Evolutionary conservation across 1,140 invertebrate species (phyloP).

Genomic region (Papilio glaucus): DNA sequence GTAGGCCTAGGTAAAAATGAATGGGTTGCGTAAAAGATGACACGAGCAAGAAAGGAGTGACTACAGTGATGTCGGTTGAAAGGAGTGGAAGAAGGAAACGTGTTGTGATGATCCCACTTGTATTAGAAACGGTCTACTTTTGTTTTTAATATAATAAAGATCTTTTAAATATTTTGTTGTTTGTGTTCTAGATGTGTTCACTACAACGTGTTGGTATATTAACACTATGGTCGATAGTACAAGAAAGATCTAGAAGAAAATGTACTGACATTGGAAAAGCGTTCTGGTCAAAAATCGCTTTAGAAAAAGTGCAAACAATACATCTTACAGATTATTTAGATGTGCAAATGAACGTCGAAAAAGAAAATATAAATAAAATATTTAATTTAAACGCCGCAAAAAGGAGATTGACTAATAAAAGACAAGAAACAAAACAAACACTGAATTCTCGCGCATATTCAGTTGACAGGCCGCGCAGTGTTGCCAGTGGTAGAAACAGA

Average conservation of each 20-base stretch:
- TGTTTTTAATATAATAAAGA: too few relatives aligned
- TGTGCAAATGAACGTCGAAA: slow-evolving; percentile 34
- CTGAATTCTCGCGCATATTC: slow-evolving; percentile 52
- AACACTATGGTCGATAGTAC: slow-evolving; percentile 73
- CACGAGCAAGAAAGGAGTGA: too few relatives aligned
- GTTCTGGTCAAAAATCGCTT: slow-evolving; percentile 70
- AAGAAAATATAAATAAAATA: slow-evolving; percentile 38
- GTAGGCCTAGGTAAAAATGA: too few relatives aligned
- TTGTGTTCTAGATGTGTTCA: slow-evolving; percentile 62
- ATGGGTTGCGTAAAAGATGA: too few relatives aligned
- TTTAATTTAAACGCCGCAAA: slow-evolving; percentile 71
- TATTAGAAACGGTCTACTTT: too few relatives aligned
- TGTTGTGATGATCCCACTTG: too few relatives aligned
- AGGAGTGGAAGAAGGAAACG: too few relatives aligned
- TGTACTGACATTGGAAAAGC: slow-evolving; percentile 65
- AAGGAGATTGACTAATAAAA: slow-evolving; percentile 57
- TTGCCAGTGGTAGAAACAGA: slow-evolving; percentile 53
- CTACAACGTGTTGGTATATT: slow-evolving; percentile 70
- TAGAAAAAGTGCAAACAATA: slow-evolving; percentile 67
- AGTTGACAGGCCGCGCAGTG: slow-evolving; percentile 63
- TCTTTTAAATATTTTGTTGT: too few relatives aligned
- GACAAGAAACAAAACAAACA: slow-evolving; percentile 53
- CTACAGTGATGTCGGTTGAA: too few relatives aligned
- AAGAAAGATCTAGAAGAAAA: slow-evolving; percentile 56
- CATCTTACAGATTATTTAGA: slow-evolving; percentile 55